Percentiles rank a stretch among this genome's conserved stretches.
Conservation (phyloP, 2,113 vertebrate genomes). For the Erythrolamprus reginae region DNA sequence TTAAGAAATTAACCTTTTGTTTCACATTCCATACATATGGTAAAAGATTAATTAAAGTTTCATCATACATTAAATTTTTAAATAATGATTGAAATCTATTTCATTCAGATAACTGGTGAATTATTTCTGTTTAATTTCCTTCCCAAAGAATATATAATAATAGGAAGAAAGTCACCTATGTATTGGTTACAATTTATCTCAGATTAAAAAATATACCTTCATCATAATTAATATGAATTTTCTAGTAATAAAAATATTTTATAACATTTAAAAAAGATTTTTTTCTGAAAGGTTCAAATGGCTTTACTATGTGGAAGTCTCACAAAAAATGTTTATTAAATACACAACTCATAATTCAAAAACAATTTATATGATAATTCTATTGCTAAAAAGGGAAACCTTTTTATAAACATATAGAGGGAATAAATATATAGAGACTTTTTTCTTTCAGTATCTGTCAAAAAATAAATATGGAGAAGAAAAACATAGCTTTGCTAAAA, state of each 20-base stretch:
- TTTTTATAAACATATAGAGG: neutral
- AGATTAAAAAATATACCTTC: neutral
- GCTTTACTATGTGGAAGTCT: neutral
- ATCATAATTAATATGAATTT: neutral
- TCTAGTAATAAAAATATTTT: neutral
- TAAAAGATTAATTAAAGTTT: neutral
- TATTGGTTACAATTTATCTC: neutral
- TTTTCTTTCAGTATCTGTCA: neutral
- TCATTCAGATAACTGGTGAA: neutral
- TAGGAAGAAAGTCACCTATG: neutral
- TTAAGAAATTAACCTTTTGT: neutral
- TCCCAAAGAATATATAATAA: neutral
- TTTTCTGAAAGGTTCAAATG: too few relatives aligned
- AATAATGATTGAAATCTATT: neutral
- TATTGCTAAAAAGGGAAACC: neutral
- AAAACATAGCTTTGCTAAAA: conserved; percentile 22
- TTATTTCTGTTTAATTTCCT: neutral
- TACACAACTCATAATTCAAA: neutral
- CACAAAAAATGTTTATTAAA: neutral
- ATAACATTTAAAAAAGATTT: neutral
- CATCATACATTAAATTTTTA: neutral
- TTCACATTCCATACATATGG: neutral
- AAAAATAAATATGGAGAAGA: neutral
- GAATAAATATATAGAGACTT: neutral
- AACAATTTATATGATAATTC: neutral